Conservation (phyloP, 2,888 invertebrate species). For the Punctoribates punctum region DNA sequence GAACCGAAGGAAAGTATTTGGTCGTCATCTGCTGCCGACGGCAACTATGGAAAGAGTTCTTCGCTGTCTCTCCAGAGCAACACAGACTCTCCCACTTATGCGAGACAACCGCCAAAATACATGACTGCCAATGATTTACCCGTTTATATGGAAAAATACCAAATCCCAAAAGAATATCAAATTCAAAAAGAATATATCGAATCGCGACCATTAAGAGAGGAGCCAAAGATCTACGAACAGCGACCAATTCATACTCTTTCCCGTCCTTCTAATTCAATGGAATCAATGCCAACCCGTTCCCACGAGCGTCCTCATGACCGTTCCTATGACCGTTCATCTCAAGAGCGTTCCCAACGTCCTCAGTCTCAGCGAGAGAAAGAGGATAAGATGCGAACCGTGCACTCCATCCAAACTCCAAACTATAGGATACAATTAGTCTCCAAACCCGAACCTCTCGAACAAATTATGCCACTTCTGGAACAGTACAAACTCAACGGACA, state of each 20-base stretch:
- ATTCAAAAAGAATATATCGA: neutral
- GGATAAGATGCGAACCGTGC: neutral
- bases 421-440: neutral
- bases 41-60: no score
- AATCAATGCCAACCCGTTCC: no score
- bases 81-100: neutral
- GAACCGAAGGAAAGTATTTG: neutral
- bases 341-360: no score
- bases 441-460: neutral
- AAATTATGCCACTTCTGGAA: neutral
- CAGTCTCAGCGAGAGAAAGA: neutral
- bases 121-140: neutral
- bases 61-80: neutral
- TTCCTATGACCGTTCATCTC: no score
- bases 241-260: neutral
- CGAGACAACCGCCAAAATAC: neutral
- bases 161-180: neutral
- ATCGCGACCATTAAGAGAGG: neutral
- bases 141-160: neutral
- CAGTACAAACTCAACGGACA: no score
- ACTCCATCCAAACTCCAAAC: neutral
- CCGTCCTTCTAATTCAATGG: neutral
- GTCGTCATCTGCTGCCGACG: neutral
- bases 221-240: neutral
- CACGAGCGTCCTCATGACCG: no score